Evolutionary conservation across 1,140 invertebrate species (phyloP).

Genomic region (Bombus breviceps): DNA sequence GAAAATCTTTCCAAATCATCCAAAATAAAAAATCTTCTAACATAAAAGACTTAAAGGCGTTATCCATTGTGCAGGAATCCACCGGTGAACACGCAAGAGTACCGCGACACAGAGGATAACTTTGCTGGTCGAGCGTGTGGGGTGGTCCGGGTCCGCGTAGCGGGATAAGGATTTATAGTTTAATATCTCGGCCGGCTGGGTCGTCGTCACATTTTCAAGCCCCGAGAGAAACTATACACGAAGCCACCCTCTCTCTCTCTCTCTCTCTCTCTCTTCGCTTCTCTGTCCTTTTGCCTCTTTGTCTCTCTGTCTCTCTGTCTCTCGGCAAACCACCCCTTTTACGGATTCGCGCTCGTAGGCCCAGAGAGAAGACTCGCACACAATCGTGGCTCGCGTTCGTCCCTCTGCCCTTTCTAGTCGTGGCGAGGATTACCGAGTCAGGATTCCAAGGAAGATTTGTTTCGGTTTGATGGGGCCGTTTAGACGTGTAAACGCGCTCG

Average conservation of each 20-base stretch:
- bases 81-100: background rate
- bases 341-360: conserved; percentile 53
- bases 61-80: background rate
- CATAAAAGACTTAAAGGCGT: background rate
- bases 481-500: conserved; percentile 78
- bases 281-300: background rate
- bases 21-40: background rate
- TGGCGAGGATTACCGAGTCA: conserved; percentile 61
- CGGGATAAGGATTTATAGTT: conserved; percentile 83
- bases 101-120: conserved; percentile 67
- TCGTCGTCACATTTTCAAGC: conserved; percentile 82
- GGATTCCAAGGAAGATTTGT: conserved; percentile 77
- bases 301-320: background rate
- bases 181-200: conserved; percentile 81
- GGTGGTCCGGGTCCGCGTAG: conserved; percentile 70
- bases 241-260: conserved; percentile 55
- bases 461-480: conserved; percentile 78
- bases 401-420: conserved; percentile 29
- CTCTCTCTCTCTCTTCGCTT: background rate
- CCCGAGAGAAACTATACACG: conserved; percentile 77
- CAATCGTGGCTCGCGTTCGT: background rate
- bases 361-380: background rate
- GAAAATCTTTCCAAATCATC: background rate
- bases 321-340: conserved; percentile 49
- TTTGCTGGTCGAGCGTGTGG: conserved; percentile 62